A percentile compares a stretch with the other conserved stretches of the same genome.
These are phyloP conservation scores for Rhamnusium bicolor DNA, from an alignment of 2,888 invertebrate species.

Conservation along the genomic window DNA sequence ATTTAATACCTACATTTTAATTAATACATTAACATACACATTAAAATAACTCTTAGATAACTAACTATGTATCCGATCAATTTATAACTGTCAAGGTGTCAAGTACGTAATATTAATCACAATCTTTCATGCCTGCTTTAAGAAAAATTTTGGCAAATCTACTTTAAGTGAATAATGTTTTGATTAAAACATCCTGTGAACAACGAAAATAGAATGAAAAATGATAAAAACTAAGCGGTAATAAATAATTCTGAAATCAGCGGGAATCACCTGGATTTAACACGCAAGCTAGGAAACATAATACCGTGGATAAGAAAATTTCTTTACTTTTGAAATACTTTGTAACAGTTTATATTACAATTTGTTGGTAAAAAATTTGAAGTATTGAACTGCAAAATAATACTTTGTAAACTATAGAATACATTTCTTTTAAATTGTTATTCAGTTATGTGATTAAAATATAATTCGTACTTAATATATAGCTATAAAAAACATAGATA, in stretches of 20 bases:
- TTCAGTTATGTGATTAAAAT: no score
- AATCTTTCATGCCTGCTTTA: neutral
- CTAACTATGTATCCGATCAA: no score
- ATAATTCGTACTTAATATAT: no score
- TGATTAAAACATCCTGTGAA: constrained; percentile 16
- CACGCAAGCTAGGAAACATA: neutral
- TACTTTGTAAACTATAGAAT: no score
- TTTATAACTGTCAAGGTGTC: no score
- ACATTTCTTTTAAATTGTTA: no score
- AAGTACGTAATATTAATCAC: neutral
- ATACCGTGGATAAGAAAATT: neutral
- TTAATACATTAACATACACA: no score
- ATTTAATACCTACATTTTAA: no score
- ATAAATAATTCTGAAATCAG: constrained; percentile 6
- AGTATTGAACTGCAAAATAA: neutral
- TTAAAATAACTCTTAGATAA: no score
- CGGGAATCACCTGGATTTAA: constrained; percentile 5
- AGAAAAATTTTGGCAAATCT: neutral
- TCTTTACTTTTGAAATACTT: neutral
- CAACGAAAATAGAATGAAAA: constrained; percentile 11
- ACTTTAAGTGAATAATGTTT: constrained; percentile 13
- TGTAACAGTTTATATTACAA: neutral
- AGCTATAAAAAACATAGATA: no score
- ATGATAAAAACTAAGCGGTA: neutral
- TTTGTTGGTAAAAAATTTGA: neutral